These are phyloP conservation scores for Lophura swinhoii DNA, from an alignment of 2,797 vertebrate species.

Conservation along the genomic window DNA sequence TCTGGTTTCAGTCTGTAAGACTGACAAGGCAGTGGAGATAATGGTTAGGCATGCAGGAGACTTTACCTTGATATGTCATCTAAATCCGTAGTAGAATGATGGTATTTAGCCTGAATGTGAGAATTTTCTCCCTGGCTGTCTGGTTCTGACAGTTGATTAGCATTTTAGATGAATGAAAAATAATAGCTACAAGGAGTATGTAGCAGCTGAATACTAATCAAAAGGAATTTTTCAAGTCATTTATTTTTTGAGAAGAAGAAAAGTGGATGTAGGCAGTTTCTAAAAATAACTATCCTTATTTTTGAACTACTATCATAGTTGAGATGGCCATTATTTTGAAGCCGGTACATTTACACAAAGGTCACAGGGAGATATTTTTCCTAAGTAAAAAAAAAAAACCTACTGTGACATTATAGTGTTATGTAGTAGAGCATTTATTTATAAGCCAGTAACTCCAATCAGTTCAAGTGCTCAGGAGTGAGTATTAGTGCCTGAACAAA, in stretches of 20 bases:
- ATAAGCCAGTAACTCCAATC: neutral
- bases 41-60: neutral
- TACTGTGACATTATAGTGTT: neutral
- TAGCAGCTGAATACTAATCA: neutral
- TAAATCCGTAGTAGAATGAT: neutral
- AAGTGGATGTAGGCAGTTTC: neutral
- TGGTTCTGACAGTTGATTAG: neutral
- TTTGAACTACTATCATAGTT: neutral
- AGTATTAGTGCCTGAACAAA: slow-evolving; percentile 55
- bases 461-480: slow-evolving; percentile 41
- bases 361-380: slow-evolving; percentile 6
- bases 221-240: neutral
- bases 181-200: neutral
- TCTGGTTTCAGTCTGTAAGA: neutral
- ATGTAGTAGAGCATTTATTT: neutral
- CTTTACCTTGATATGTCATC: neutral
- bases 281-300: neutral
- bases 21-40: neutral
- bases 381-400: neutral
- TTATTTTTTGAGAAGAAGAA: neutral
- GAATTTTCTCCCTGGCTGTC: neutral
- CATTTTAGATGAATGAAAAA: slow-evolving; percentile 19
- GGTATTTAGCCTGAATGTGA: neutral
- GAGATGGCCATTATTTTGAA: slow-evolving; percentile 9
- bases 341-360: neutral